Conservation (phyloP, 2,888 invertebrate species). For the Erynnis tages region DNA sequence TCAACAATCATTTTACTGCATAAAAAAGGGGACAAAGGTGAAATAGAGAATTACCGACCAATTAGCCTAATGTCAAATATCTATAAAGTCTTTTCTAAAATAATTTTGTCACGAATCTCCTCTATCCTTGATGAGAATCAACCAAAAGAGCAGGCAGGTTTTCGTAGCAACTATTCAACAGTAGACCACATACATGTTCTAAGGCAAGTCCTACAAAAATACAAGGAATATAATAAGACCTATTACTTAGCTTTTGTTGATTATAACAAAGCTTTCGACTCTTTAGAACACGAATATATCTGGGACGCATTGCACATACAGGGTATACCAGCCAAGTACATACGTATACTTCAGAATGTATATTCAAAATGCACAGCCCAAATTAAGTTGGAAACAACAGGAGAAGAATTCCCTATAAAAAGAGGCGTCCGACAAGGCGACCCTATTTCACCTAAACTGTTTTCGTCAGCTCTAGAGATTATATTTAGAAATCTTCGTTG, state of each 20-base stretch:
- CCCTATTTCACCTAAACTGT: conserved; percentile 8
- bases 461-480: conserved; percentile 12
- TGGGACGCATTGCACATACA: not conserved
- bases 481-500: conserved; percentile 19
- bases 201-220: conserved; percentile 10
- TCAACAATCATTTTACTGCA: conserved; percentile 26
- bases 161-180: conserved; percentile 7
- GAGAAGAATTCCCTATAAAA: not conserved
- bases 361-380: not conserved
- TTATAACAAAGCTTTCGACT: conserved; percentile 16
- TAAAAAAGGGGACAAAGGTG: conserved; percentile 28
- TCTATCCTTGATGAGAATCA: conserved; percentile 28
- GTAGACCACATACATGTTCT: conserved; percentile 11
- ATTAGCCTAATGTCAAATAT: conserved; percentile 30
- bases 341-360: not conserved
- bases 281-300: not conserved
- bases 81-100: conserved; percentile 34
- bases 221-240: not conserved
- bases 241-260: conserved; percentile 15
- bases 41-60: conserved; percentile 32
- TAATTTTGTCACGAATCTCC: conserved; percentile 24
- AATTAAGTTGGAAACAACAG: not conserved
- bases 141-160: conserved; percentile 9
- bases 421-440: conserved; percentile 4
- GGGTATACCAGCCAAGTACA: not conserved